Evolutionary conservation across 2,113 vertebrate genomes (phyloP), one percentile per base, ranked within the genome.

Genomic region (rat (Rattus norvegicus)): DNA sequence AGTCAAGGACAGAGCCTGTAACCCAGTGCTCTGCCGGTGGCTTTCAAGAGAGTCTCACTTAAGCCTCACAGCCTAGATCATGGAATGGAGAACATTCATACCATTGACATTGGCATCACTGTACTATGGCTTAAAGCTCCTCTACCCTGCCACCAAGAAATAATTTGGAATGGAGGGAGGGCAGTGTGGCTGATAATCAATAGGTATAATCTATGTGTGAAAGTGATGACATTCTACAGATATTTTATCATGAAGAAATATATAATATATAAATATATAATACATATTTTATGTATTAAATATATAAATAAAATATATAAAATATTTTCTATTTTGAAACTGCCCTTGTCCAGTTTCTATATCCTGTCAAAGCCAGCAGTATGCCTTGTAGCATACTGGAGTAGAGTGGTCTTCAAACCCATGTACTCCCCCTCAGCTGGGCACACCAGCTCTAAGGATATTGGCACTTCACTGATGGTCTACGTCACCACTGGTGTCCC

Each of bases 351-450:
- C 39, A 7, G 14, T 49, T 86, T 85, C 56, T 28, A 1, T 9
- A 8, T 14, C 39, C 16, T 13, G 33, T 72, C 80, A 70, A 26
- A 83, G 85, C 61, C 67, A 6, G 17, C 12, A 52, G 59, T 26
- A 52, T 36, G 52, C 12, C 0, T 0, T 11, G 1, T 0, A 5
- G 61, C 39, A 0, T 17, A 1, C 3, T 14, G 43, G 36, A 76
- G 19, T 61, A 30, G 67, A 73, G 47, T 1, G 0, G 19, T 9
- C 7, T 26, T 33, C 69, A 24, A 30, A 36, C 2, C 33, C 36
- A 49, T 49, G 2, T 1, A 19, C 24, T 17, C 14, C 77, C 56
- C 1, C 75, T 43, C 13, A 0, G 63, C 26, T 28, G 63, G 4
- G 81, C 43, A 47, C 30, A 61, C 7, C 1, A 39, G 56, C 16